Evolutionary conservation across 2,888 invertebrate genomes (phyloP).

Genomic region (Polia nebulosa): DNA sequence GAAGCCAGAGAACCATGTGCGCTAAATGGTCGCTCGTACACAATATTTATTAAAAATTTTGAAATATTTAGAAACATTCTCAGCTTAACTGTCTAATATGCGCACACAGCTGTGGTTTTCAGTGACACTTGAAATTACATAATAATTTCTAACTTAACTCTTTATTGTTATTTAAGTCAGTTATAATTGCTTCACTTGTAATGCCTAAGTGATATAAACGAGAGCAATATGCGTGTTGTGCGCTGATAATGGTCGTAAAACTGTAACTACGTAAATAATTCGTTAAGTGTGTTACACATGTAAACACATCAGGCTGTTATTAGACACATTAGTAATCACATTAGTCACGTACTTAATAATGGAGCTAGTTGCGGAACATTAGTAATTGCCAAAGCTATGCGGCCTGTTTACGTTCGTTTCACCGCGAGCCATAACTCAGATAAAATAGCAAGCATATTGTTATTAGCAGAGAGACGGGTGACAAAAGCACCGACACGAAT

Average conservation of each 20-base stretch:
- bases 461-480: constrained; percentile 63
- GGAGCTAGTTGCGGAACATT: constrained; percentile 54
- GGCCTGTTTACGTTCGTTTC: constrained; percentile 42
- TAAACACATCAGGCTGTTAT: constrained; percentile 51
- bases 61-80: constrained; percentile 22
- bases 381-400: constrained; percentile 54
- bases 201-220: constrained; percentile 40
- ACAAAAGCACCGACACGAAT: constrained; percentile 63
- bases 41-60: constrained; percentile 41
- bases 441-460: constrained; percentile 58
- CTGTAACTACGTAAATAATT: constrained; percentile 46
- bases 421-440: constrained; percentile 42
- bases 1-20: constrained; percentile 62
- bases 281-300: constrained; percentile 42
- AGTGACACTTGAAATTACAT: constrained; percentile 37
- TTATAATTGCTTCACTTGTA: constrained; percentile 49
- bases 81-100: constrained; percentile 26
- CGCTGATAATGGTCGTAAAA: constrained; percentile 52
- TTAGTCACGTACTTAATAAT: constrained; percentile 56
- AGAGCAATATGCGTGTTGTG: constrained; percentile 42
- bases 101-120: constrained; percentile 41
- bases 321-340: constrained; percentile 55
- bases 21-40: constrained; percentile 26
- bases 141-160: constrained; percentile 50
- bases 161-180: constrained; percentile 53